These are phyloP conservation scores for Campaea margaritaria DNA, from an alignment of 2,888 invertebrate species.

Conservation along the genomic window DNA sequence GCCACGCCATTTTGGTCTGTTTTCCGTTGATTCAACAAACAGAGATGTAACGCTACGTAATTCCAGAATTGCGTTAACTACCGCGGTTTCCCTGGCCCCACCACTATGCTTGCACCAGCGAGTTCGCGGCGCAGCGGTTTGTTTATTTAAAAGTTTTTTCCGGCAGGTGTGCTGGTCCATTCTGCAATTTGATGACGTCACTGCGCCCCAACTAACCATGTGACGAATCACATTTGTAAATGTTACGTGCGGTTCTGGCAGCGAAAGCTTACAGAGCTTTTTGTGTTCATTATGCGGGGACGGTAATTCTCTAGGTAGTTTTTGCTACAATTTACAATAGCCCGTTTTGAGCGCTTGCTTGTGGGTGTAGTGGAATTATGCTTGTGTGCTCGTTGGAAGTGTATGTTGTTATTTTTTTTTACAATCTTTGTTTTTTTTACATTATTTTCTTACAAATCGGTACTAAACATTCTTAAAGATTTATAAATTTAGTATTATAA, in stretches of 20 bases:
- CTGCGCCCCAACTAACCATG: conserved; percentile 35
- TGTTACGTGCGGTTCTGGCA: conserved; percentile 17
- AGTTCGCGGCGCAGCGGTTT: conserved; percentile 61
- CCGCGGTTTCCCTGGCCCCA: conserved; percentile 50
- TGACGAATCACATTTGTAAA: conserved; percentile 47
- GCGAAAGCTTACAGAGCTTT: not conserved
- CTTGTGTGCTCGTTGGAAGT: no score
- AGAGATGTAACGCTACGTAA: no score
- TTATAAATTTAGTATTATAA: no score
- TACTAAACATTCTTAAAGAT: no score
- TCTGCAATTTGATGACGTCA: conserved; percentile 64
- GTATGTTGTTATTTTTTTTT: no score
- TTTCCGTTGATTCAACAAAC: no score
- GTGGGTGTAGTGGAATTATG: no score
- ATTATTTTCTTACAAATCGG: no score
- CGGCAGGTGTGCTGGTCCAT: conserved; percentile 62
- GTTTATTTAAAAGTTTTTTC: conserved; percentile 76
- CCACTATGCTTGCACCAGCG: conserved; percentile 52
- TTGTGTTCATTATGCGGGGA: conserved; percentile 7
- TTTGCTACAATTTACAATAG: not conserved
- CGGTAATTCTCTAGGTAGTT: not conserved
- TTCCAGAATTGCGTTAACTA: no score
- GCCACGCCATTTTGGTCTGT: no score
- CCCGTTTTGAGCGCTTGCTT: not conserved
- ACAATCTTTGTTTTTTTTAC: no score